Conservation (phyloP, 2,888 invertebrate genomes). For the Dasypogon diadema region DNA sequence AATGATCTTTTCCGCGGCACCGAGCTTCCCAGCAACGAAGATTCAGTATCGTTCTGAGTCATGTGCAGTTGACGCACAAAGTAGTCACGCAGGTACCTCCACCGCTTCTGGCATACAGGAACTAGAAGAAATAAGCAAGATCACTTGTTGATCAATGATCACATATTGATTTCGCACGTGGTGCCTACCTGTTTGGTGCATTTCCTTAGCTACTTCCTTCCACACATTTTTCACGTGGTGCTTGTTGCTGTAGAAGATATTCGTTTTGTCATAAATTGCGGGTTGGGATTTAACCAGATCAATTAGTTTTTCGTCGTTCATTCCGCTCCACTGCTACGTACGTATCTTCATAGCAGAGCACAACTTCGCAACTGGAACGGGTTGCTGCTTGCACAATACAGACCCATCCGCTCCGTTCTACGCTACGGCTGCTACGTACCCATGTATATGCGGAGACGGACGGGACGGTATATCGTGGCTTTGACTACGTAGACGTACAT, state of each 20-base stretch:
- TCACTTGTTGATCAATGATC: not conserved
- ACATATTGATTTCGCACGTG: not conserved
- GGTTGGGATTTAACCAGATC: constrained; percentile 58
- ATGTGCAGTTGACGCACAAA: constrained; percentile 59
- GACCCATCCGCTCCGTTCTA: constrained; percentile 33
- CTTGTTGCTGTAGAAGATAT: constrained; percentile 58
- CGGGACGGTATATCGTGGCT: not conserved
- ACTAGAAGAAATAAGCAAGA: constrained; percentile 53
- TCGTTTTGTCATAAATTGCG: constrained; percentile 58
- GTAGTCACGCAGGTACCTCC: constrained; percentile 59
- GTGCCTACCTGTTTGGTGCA: constrained; percentile 58
- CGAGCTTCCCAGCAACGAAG: not conserved
- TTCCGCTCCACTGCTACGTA: constrained; percentile 11
- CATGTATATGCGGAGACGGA: constrained; percentile 7
- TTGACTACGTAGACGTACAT: constrained; percentile 7
- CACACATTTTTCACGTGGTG: constrained; percentile 57
- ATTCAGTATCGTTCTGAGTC: constrained; percentile 40
- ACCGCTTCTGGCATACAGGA: constrained; percentile 59
- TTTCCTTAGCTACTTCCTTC: constrained; percentile 58
- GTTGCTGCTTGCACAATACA: constrained; percentile 8
- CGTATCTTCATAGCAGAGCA: constrained; percentile 1
- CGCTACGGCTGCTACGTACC: constrained; percentile 28
- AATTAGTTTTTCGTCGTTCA: constrained; percentile 56
- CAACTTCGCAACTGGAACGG: constrained; percentile 23
- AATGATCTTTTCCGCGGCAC: constrained; percentile 39